Base-by-base conservation (phyloP, 2,888 invertebrate genomes). In the Oscheius myriophilus region DNA sequence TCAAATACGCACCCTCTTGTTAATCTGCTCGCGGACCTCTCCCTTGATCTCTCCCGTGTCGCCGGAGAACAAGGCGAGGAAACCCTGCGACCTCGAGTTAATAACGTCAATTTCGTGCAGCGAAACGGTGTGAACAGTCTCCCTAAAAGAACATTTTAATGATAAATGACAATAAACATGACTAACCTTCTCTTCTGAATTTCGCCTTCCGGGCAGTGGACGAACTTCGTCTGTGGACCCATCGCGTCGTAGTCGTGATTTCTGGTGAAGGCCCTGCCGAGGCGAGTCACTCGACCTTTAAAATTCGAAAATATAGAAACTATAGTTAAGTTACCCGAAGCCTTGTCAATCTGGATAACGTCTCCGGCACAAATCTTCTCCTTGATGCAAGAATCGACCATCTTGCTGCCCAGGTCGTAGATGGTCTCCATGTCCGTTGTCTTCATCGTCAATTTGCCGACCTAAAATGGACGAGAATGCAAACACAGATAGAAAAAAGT, bases 391-490 rank as follows among this genome's bases (percentile, higher is more conserved):
- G 78, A 73, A 23, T 85, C 85, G 14, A 83, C 77, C 80, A 85
- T 82, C 69, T 85, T 86, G 26, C 67, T 96, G 1, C 98, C 98
- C 87, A 99, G 90, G 87, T 99, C 98, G 87, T 98, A 99, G 75
- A 96, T 93, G 0, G 98, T 97, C 88, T 98, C 98, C 98, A 99
- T 99, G 88, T 98, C 98, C 0, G 96, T 97, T 0, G 98, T 98
- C 89, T 98, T 98, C 54, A 99, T 89, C 0, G 96, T 97, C 43
- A 98, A 89, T 83, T 97, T 94, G 67, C 86, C 87, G 16, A 85
- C 71, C 70, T 59, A 14, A 11, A 59, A 21, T n/a, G 21, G 9
- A 45, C 23, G 39, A 41, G 42, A n/a, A 39, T 14, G 14, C 23
- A 53, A 25, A 2, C 4, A 53, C 11, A 12, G 21, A 41, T 1